Percentiles rank a stretch among this genome's conserved stretches.
phyloP scores from a whole-genome alignment of 2,113 vertebrate genomes.

The Silurus glanis region DNA sequence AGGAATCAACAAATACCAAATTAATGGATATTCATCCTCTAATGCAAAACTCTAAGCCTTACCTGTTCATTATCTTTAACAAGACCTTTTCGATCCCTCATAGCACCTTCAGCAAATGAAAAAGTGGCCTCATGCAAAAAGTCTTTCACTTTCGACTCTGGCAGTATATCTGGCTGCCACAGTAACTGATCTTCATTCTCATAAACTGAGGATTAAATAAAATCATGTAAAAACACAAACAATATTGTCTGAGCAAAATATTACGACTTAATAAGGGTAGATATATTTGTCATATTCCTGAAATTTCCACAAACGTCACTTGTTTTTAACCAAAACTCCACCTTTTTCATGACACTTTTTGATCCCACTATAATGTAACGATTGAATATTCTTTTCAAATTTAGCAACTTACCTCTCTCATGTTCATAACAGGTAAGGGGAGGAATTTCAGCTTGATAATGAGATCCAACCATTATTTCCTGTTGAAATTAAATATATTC shows the following conservation, averaged over 20 bases:
- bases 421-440: conserved; percentile 69
- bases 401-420: conserved; percentile 70
- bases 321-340: background rate
- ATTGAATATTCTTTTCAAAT: background rate
- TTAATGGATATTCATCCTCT: background rate
- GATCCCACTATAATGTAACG: background rate
- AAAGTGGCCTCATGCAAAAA: conserved; percentile 78
- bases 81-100: conserved; percentile 68
- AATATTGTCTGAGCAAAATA: background rate
- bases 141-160: conserved; percentile 80
- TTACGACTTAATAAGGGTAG: background rate
- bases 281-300: background rate
- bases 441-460: conserved; percentile 88
- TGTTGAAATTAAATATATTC: conserved; percentile 52
- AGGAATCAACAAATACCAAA: background rate
- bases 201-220: conserved; percentile 66
- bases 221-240: background rate
- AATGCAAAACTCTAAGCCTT: conserved; percentile 23
- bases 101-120: conserved; percentile 73
- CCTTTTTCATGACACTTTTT: background rate
- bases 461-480: conserved; percentile 89
- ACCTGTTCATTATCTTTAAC: conserved; percentile 85
- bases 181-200: conserved; percentile 84
- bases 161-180: conserved; percentile 79
- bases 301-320: background rate